phyloP scores from a whole-genome alignment of 2,888 invertebrate species.

The Cyclophora albipunctata region DNA sequence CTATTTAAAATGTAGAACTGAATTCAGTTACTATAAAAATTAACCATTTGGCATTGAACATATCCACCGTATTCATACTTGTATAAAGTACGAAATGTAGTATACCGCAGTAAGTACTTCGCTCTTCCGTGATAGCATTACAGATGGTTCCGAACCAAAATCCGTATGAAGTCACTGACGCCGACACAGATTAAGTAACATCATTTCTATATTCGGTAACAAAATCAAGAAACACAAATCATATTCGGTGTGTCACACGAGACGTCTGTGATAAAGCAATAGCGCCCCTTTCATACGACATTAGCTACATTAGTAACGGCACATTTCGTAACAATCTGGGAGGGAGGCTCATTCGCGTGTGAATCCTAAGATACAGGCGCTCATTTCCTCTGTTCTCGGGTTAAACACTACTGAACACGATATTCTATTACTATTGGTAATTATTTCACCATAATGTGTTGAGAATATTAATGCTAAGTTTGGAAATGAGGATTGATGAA shows the following conservation, averaged over 20 bases:
- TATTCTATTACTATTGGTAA: constrained; percentile 35
- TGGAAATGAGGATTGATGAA: no score
- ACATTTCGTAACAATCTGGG: constrained; percentile 74
- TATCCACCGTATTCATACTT: no score
- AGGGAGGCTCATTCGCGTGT: constrained; percentile 62
- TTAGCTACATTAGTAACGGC: constrained; percentile 72
- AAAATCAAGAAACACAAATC: constrained; percentile 33
- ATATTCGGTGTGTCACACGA: constrained; percentile 42
- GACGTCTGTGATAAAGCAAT: constrained; percentile 61
- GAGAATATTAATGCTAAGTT: no score
- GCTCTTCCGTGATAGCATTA: no score
- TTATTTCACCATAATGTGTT: constrained; percentile 3
- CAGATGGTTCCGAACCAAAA: no score
- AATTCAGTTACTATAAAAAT: no score
- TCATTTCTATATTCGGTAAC: constrained; percentile 6
- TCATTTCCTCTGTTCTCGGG: constrained; percentile 60
- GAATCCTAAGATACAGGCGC: constrained; percentile 74
- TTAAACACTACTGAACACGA: constrained; percentile 30
- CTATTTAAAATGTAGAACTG: no score
- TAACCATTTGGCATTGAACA: no score
- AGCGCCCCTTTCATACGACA: constrained; percentile 72
- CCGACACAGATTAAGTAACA: neutral
- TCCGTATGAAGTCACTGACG: no score
- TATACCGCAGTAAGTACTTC: no score
- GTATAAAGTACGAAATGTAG: no score